These are phyloP conservation scores for Salarias fasciatus DNA, from an alignment of 2,797 vertebrate genomes.

Conservation along the genomic window DNA sequence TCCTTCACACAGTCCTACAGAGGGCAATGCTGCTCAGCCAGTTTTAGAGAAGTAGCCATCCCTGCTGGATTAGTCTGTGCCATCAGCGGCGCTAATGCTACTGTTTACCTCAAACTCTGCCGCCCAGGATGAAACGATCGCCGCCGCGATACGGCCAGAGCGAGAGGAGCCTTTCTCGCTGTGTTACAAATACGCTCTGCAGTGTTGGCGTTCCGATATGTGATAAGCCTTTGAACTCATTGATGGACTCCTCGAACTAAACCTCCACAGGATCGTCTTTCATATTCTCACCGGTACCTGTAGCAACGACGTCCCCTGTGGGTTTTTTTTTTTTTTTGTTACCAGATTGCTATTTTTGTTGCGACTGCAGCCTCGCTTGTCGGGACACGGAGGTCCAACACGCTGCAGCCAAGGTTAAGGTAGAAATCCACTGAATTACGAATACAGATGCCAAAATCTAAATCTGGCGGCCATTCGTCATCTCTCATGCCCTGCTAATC, in stretches of 20 bases:
- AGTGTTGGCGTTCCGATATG: slow-evolving; percentile 40
- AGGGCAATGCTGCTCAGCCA: background rate
- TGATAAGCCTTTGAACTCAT: slow-evolving; percentile 57
- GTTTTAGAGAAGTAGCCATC: background rate
- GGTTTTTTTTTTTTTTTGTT: too few species aligned
- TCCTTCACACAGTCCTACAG: background rate
- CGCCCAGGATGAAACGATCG: slow-evolving; percentile 32
- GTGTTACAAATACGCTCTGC: slow-evolving; percentile 10
- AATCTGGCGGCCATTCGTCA: slow-evolving; percentile 53
- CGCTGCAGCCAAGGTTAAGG: slow-evolving; percentile 56
- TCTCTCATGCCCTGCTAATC: slow-evolving; percentile 51
- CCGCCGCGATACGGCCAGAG: background rate
- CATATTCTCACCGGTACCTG: slow-evolving; percentile 62
- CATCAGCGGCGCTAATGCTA: slow-evolving; percentile 5
- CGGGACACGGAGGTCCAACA: slow-evolving; percentile 42
- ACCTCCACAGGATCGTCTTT: slow-evolving; percentile 37
- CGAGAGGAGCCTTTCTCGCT: slow-evolving; percentile 15
- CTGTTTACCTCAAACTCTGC: slow-evolving; percentile 26
- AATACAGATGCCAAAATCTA: slow-evolving; percentile 54
- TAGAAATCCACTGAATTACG: slow-evolving; percentile 61
- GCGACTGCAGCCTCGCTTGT: slow-evolving; percentile 39
- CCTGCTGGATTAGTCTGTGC: slow-evolving; percentile 3
- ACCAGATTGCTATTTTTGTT: slow-evolving; percentile 55
- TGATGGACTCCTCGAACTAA: slow-evolving; percentile 40
- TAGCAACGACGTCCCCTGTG: slow-evolving; percentile 26